phyloP scores from a whole-genome alignment of 37 sponge, comb jelly and placozoan genomes.

The Ianthella basta region DNA sequence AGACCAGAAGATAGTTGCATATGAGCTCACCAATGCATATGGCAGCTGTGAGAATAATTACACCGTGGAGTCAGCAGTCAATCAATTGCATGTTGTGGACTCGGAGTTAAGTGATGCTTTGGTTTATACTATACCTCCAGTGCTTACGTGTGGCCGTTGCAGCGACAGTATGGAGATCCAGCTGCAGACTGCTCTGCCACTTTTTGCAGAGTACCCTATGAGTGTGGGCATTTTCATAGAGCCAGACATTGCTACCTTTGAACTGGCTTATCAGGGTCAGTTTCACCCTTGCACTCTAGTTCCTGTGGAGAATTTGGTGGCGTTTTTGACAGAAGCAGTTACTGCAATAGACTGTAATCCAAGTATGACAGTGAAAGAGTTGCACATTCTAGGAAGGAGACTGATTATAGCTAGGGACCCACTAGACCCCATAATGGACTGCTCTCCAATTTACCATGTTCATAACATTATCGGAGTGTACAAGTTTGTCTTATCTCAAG shows the following conservation, averaged over 20 bases:
- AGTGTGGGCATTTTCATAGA: not conserved
- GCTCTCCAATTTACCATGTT: not conserved
- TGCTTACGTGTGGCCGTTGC: not conserved
- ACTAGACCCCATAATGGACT: too few relatives aligned
- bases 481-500: not conserved
- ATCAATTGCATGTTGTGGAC: too few relatives aligned
- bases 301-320: not conserved
- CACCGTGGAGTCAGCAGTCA: too few relatives aligned
- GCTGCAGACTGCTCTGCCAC: not conserved
- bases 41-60: too few relatives aligned
- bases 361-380: not conserved
- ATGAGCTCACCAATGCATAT: too few relatives aligned
- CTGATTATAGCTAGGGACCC: too few relatives aligned
- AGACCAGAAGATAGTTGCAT: too few relatives aligned
- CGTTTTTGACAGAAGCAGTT: not conserved
- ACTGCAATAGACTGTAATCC: not conserved
- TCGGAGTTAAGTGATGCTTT: not conserved
- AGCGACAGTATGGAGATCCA: not conserved
- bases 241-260: not conserved
- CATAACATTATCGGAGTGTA: not conserved
- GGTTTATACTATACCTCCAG: not conserved
- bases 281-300: not conserved
- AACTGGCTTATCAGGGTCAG: not conserved
- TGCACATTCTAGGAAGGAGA: not conserved
- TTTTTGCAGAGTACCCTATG: not conserved